phyloP scores from a whole-genome alignment of 1,140 invertebrate species.

The Leptinotarsa lineolata region DNA sequence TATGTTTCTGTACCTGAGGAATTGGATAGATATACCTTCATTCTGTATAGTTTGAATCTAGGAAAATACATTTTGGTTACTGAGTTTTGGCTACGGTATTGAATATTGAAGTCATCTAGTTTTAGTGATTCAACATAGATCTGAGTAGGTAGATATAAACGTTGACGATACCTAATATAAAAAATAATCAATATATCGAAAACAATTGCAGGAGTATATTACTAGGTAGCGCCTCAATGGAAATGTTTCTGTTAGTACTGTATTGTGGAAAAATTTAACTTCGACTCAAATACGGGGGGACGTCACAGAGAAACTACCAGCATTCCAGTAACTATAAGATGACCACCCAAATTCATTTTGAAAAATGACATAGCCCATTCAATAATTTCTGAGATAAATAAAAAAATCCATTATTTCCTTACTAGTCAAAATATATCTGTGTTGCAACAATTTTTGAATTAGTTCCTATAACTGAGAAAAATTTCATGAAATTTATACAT shows the following conservation, averaged over 20 bases:
- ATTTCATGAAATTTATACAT: too few relatives aligned
- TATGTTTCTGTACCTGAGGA: not conserved
- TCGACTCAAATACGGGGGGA: not conserved
- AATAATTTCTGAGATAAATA: too few relatives aligned
- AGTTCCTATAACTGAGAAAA: too few relatives aligned
- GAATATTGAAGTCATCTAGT: slow-evolving; percentile 36
- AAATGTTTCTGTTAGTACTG: slow-evolving; percentile 43
- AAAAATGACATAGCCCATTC: too few relatives aligned
- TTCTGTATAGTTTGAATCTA: slow-evolving; percentile 14
- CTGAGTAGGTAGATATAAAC: slow-evolving; percentile 44
- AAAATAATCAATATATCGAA: slow-evolving; percentile 47
- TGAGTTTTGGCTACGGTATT: slow-evolving; percentile 7
- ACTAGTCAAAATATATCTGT: too few relatives aligned
- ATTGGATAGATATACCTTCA: not conserved
- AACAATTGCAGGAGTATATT: slow-evolving; percentile 43
- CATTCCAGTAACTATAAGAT: too few relatives aligned
- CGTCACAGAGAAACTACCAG: not conserved
- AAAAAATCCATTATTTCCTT: too few relatives aligned
- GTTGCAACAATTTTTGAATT: too few relatives aligned
- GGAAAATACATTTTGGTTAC: slow-evolving; percentile 17
- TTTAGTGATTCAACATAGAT: slow-evolving; percentile 46
- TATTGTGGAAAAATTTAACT: slow-evolving; percentile 10
- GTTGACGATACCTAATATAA: slow-evolving; percentile 43
- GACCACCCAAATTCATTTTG: too few relatives aligned
- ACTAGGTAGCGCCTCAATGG: slow-evolving; percentile 39